phyloP scores from a whole-genome alignment of 2,888 invertebrate species.

The Pollenia griseotomentosa region DNA sequence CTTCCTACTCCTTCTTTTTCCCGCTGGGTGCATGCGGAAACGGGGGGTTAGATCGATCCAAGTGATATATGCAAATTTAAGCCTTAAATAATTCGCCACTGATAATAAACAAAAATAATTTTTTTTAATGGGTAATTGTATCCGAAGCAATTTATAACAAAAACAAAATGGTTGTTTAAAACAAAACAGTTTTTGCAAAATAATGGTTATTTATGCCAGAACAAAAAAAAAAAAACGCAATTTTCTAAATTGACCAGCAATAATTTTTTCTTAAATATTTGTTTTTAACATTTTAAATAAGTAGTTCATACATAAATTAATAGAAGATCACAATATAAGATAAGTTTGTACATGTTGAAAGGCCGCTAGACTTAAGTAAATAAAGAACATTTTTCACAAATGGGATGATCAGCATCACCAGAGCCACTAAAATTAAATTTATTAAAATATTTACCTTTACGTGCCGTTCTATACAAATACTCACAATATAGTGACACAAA shows the following conservation, averaged over 20 bases:
- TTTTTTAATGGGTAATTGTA: too few relatives aligned
- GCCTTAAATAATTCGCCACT: too few relatives aligned
- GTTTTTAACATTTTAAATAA: neutral
- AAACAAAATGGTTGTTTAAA: too few relatives aligned
- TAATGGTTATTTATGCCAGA: too few relatives aligned
- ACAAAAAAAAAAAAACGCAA: too few relatives aligned
- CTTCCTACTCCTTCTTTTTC: too few relatives aligned
- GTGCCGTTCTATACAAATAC: slow-evolving; percentile 63
- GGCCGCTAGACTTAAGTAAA: slow-evolving; percentile 31
- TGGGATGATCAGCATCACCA: slow-evolving; percentile 75
- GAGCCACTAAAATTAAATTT: slow-evolving; percentile 76
- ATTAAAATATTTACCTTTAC: neutral
- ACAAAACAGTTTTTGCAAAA: too few relatives aligned
- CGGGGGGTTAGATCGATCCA: too few relatives aligned
- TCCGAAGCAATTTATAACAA: too few relatives aligned
- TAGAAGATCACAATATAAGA: slow-evolving; percentile 11
- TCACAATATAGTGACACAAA: slow-evolving; percentile 80
- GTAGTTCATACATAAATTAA: neutral
- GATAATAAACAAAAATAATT: too few relatives aligned
- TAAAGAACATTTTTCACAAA: slow-evolving; percentile 77
- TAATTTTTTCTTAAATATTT: slow-evolving; percentile 15
- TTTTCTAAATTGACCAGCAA: slow-evolving; percentile 40
- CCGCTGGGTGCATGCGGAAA: too few relatives aligned
- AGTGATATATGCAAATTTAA: too few relatives aligned
- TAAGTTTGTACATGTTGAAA: slow-evolving; percentile 36